Conservation (phyloP, 2,888 invertebrate genomes). For the Parnassius orleans region DNA sequence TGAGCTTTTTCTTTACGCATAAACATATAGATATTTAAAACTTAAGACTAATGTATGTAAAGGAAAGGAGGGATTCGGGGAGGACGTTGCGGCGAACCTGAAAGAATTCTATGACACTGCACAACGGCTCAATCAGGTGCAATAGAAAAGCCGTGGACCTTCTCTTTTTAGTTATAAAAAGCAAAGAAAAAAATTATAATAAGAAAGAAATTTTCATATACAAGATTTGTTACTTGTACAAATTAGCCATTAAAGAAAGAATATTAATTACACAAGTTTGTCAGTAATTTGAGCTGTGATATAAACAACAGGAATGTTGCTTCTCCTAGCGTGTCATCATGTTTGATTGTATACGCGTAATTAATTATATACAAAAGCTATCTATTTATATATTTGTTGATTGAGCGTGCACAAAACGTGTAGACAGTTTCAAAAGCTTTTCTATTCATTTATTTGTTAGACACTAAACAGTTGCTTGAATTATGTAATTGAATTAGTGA, state of each 20-base stretch:
- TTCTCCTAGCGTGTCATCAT: too few relatives aligned
- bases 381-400: too few relatives aligned
- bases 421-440: too few relatives aligned
- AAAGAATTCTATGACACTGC: slow-evolving; percentile 44
- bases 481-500: neutral
- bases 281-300: too few relatives aligned
- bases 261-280: too few relatives aligned
- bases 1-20: slow-evolving; percentile 16
- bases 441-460: neutral
- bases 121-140: slow-evolving; percentile 36
- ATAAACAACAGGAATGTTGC: too few relatives aligned
- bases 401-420: too few relatives aligned
- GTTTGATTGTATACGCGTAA: too few relatives aligned
- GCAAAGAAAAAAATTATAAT: slow-evolving; percentile 31
- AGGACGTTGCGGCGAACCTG: slow-evolving; percentile 60
- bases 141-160: slow-evolving; percentile 35
- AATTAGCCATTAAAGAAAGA: too few relatives aligned
- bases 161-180: slow-evolving; percentile 39
- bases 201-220: neutral
- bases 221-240: too few relatives aligned
- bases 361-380: too few relatives aligned
- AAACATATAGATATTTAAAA: slow-evolving; percentile 23
- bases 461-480: slow-evolving; percentile 3
- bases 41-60: slow-evolving; percentile 32
- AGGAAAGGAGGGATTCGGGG: slow-evolving; percentile 35